These are phyloP conservation scores for Tupaia tana DNA, from an alignment of 2,113 vertebrate genomes.

Conservation along the genomic window DNA sequence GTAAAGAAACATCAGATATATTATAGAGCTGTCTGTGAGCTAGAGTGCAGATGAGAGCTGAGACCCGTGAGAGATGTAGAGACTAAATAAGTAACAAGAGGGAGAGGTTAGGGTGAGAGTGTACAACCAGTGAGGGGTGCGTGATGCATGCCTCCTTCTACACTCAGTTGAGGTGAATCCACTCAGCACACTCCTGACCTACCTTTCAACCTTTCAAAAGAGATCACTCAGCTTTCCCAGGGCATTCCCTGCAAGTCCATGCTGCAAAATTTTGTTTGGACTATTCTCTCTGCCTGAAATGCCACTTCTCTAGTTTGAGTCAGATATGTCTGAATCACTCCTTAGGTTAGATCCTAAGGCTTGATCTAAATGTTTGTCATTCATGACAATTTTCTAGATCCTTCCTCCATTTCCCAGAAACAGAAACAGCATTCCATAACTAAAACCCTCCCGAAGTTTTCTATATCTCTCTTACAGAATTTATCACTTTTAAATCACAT, in stretches of 20 bases:
- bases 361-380: not conserved
- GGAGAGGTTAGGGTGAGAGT: rapidly evolving
- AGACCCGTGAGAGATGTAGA: not conserved
- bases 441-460: not conserved
- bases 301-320: not conserved
- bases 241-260: not conserved
- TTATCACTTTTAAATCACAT: not conserved
- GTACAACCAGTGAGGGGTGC: not conserved
- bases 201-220: not conserved
- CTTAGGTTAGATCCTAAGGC: not conserved
- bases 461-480: not conserved
- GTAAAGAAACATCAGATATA: not conserved
- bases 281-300: not conserved
- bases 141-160: not conserved
- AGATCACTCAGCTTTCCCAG: not conserved
- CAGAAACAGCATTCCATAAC: not conserved
- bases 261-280: not conserved
- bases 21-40: not conserved
- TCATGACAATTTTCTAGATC: not conserved
- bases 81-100: not conserved
- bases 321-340: not conserved
- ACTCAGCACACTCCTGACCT: not conserved
- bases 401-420: not conserved
- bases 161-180: not conserved
- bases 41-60: not conserved